These are phyloP conservation scores for Orthonychiurus folsomi DNA, from an alignment of 2,888 invertebrate species.

Conservation along the genomic window DNA sequence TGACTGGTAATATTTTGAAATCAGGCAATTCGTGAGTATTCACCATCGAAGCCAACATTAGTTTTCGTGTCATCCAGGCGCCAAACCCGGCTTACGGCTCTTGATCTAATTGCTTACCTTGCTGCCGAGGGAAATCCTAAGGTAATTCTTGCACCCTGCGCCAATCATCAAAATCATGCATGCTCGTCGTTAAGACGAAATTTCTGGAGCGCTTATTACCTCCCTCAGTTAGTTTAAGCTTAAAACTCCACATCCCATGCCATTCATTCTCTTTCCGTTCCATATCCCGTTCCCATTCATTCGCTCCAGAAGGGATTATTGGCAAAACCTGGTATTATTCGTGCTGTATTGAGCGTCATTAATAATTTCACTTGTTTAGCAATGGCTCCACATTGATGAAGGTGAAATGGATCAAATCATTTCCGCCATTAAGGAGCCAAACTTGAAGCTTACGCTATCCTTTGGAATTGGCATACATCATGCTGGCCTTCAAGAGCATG, in stretches of 20 bases:
- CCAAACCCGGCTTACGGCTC: conserved; percentile 91
- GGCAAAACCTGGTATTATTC: no score
- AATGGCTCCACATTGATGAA: conserved; percentile 84
- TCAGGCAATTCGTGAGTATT: conserved; percentile 33
- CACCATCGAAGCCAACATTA: conserved; percentile 64
- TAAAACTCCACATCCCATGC: no score
- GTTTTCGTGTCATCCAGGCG: conserved; percentile 93
- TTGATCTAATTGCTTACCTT: conserved; percentile 84
- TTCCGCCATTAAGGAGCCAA: conserved; percentile 65
- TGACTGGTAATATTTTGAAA: conserved; percentile 10
- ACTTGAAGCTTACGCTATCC: conserved; percentile 82
- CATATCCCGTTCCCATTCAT: no score
- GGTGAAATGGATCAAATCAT: conserved; percentile 73
- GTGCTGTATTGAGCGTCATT: no score
- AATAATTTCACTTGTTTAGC: no score
- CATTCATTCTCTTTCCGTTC: no score
- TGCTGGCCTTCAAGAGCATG: conserved; percentile 88
- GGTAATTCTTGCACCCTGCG: no score
- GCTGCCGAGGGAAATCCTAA: conserved; percentile 87
- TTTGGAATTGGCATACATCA: conserved; percentile 99
- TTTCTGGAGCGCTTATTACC: no score
- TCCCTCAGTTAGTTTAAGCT: no score
- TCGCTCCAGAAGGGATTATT: no score
- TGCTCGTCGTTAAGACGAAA: no score
- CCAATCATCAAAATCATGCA: no score